Evolutionary conservation across 2,797 vertebrate species (phyloP).

Genomic region (Ctenopoma multispine): DNA sequence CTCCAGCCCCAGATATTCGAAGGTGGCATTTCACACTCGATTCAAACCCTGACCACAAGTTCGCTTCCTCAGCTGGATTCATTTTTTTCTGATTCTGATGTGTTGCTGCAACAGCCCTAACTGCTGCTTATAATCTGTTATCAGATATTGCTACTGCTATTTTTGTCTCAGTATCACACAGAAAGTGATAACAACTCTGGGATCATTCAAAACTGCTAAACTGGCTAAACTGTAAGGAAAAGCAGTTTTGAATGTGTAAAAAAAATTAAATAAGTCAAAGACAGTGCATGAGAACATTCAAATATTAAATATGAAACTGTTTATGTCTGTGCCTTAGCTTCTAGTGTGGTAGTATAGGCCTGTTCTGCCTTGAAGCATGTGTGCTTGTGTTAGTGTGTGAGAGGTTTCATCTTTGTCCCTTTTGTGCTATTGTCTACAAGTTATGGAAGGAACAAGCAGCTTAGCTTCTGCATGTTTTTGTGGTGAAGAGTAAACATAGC

Average conservation of each 20-base stretch:
- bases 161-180: background rate
- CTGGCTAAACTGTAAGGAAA: too few relatives aligned
- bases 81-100: background rate
- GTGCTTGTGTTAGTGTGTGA: background rate
- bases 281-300: background rate
- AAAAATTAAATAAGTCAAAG: too few relatives aligned
- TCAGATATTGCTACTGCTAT: background rate
- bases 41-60: slow-evolving; percentile 10
- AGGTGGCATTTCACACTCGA: slow-evolving; percentile 17
- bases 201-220: too few relatives aligned
- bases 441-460: slow-evolving; percentile 11
- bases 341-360: background rate
- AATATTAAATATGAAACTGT: slow-evolving; percentile 11
- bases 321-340: background rate
- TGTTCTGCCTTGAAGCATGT: background rate
- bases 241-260: too few relatives aligned
- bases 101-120: background rate
- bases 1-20: slow-evolving; percentile 11
- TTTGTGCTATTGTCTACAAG: slow-evolving; percentile 9
- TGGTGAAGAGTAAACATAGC: slow-evolving; percentile 16
- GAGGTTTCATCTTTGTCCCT: slow-evolving; percentile 2
- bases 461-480: background rate
- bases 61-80: slow-evolving; percentile 1
- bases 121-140: too few relatives aligned
- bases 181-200: too few relatives aligned